Base-by-base conservation (phyloP, 2,888 invertebrate genomes). In the Meghimatium bilineatum region DNA sequence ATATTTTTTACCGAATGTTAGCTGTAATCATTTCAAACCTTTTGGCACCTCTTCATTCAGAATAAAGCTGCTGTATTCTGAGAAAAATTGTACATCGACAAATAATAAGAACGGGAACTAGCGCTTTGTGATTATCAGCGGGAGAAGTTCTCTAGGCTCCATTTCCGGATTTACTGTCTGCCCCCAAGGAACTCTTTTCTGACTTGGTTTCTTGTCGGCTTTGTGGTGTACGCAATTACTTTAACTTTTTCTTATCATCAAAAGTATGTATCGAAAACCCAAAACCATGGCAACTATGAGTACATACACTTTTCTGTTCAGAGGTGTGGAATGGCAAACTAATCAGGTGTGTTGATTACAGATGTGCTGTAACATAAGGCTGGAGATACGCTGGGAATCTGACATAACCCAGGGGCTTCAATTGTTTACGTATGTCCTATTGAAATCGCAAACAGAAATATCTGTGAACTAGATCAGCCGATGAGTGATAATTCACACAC, bases 311-410 rank as follows among this genome's bases (percentile, higher is more conserved):
- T 72, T n/a, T 26, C n/a, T 20, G 1, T 36, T 3, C 71, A 36
- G 71, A 3, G 38, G 8, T 36, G 36, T 1, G 38, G 71, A 71
- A 36, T 75, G 75, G 75, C 3, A 75, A 75, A 75, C 49, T 76
- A 76, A 76, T 56, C 56, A 76, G n/a, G 76, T 29, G 36, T 32
- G 76, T 56, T 76, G 36, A 76, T n/a, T 76, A 56, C 56, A 56
- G 29, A 76, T 5, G 32, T 29, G 34, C 32, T 0, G 56, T 32
- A 76, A 76, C 56, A 32, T 32, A 52, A 56, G 76, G 56, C 36
- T 56, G 8, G 44, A 38, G 23, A n/a, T 38, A 5, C 72, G 1
- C 26, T 44, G 72, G 72, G 72, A 72, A 10, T 34, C 34, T 76
- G 32, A 56, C 76, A 49, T 76, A 8, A 76, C 56, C 23, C 76